Evolutionary conservation across 2,888 invertebrate species (phyloP), one percentile per base, ranked within the genome.

Genomic region (Tachina grossa): DNA sequence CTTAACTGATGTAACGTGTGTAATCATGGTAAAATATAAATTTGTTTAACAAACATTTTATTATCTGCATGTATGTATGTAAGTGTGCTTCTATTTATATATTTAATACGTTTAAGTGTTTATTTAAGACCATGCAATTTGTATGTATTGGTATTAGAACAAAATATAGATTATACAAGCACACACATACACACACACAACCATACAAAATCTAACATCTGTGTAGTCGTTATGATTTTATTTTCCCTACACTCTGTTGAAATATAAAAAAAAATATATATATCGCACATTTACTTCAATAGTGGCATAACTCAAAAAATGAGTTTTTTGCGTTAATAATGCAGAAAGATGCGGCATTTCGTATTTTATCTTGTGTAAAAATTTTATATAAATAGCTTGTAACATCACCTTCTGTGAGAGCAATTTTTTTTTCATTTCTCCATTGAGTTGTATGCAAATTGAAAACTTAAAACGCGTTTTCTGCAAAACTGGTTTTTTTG

Each of bases 261-360:
- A 79, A 81, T 68, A n/a, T n/a, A n/a, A n/a, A 68, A 66, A 61
- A 55, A 76, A 65, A 69, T 51, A n/a, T n/a, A n/a, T n/a, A n/a
- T n/a, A n/a, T n/a, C n/a, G n/a, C n/a, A n/a, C n/a, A n/a, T n/a
- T n/a, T n/a, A n/a, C n/a, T n/a, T n/a, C n/a, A n/a, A n/a, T n/a
- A n/a, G n/a, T n/a, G n/a, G n/a, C n/a, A n/a, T n/a, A n/a, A n/a
- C n/a, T n/a, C n/a, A n/a, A n/a, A n/a, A n/a, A n/a, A n/a, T n/a
- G n/a, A n/a, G n/a, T n/a, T n/a, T n/a, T n/a, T n/a, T n/a, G n/a
- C n/a, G n/a, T n/a, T n/a, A n/a, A n/a, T n/a, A n/a, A n/a, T n/a
- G n/a, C n/a, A n/a, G n/a, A n/a, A n/a, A n/a, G n/a, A n/a, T n/a
- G n/a, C n/a, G n/a, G n/a, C n/a, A n/a, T n/a, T n/a, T n/a, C n/a